phyloP scores from a whole-genome alignment of 2,797 vertebrate genomes.

The Spinibarbus caldwelli region DNA sequence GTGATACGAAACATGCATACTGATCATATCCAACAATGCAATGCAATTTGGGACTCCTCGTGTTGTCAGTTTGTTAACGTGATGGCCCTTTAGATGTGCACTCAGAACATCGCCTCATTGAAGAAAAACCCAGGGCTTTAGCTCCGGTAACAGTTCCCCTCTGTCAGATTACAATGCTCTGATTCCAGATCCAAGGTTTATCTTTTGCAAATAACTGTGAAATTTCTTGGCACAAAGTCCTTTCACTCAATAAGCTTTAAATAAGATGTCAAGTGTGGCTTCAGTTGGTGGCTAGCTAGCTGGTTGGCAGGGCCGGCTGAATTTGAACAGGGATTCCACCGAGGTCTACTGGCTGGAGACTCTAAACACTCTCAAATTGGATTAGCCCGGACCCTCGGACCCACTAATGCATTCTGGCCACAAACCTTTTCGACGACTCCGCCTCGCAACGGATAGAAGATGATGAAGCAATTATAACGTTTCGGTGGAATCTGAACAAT shows the following conservation, averaged over 20 bases:
- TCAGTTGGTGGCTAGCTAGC: conserved; percentile 56
- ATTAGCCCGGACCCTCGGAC: conserved; percentile 59
- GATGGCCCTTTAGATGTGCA: conserved; percentile 35
- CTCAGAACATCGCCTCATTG: conserved; percentile 33
- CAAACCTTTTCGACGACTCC: conserved; percentile 29
- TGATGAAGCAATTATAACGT: background rate
- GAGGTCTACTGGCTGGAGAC: conserved; percentile 67
- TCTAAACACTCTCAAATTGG: conserved; percentile 63
- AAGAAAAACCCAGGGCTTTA: conserved; percentile 47
- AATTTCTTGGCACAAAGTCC: conserved; percentile 68
- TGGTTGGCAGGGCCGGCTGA: conserved; percentile 60
- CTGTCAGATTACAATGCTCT: conserved; percentile 63
- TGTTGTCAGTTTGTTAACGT: conserved; percentile 38
- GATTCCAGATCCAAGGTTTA: conserved; percentile 68
- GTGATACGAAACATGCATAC: conserved; percentile 19
- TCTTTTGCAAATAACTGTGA: conserved; percentile 70
- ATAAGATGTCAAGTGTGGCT: conserved; percentile 67
- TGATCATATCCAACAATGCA: conserved; percentile 22
- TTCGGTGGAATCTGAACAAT: conserved; percentile 13
- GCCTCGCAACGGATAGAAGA: background rate
- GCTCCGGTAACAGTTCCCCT: conserved; percentile 62
- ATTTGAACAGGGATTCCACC: conserved; percentile 72
- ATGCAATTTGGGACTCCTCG: conserved; percentile 11
- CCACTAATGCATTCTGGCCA: conserved; percentile 53
- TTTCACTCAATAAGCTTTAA: conserved; percentile 67